phyloP scores from a whole-genome alignment of 2,888 invertebrate species.

The Sphinx pinastri region DNA sequence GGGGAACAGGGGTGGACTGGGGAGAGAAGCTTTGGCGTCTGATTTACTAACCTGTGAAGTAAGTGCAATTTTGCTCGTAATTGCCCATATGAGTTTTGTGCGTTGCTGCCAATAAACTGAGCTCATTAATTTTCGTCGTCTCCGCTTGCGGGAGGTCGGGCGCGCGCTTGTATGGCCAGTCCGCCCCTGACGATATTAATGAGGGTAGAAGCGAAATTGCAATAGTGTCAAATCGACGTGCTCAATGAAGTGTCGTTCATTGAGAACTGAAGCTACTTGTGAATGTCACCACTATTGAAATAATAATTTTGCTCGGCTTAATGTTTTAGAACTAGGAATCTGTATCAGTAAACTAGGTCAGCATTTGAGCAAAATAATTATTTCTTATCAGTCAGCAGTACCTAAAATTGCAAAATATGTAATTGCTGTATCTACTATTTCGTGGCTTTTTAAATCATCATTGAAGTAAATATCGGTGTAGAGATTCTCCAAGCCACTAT shows the following conservation, averaged over 20 bases:
- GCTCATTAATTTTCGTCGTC: slow-evolving; percentile 84
- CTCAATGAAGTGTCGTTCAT: slow-evolving; percentile 71
- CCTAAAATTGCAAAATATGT: slow-evolving; percentile 54
- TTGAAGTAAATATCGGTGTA: slow-evolving; percentile 19
- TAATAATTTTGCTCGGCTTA: slow-evolving; percentile 46
- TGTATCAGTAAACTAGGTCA: slow-evolving; percentile 6
- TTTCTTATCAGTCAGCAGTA: slow-evolving; percentile 53
- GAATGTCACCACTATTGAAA: slow-evolving; percentile 61
- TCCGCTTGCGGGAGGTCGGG: slow-evolving; percentile 83
- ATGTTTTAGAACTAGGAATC: neutral
- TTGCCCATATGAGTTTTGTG: slow-evolving; percentile 84
- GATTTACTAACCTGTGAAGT: slow-evolving; percentile 84
- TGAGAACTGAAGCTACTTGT: slow-evolving; percentile 78
- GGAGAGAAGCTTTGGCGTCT: slow-evolving; percentile 79
- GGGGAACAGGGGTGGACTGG: slow-evolving; percentile 83
- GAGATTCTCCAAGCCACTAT: slow-evolving; percentile 54
- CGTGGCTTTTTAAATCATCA: slow-evolving; percentile 51
- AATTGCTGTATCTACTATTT: slow-evolving; percentile 63
- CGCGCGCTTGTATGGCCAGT: slow-evolving; percentile 85
- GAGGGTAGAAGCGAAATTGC: slow-evolving; percentile 83
- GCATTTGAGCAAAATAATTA: slow-evolving; percentile 42
- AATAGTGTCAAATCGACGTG: slow-evolving; percentile 77
- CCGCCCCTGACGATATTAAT: slow-evolving; percentile 85
- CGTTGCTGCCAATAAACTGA: slow-evolving; percentile 85
- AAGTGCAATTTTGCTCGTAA: slow-evolving; percentile 84